Conservation (phyloP, 1,140 invertebrate species). For the Hermetia illucens region DNA sequence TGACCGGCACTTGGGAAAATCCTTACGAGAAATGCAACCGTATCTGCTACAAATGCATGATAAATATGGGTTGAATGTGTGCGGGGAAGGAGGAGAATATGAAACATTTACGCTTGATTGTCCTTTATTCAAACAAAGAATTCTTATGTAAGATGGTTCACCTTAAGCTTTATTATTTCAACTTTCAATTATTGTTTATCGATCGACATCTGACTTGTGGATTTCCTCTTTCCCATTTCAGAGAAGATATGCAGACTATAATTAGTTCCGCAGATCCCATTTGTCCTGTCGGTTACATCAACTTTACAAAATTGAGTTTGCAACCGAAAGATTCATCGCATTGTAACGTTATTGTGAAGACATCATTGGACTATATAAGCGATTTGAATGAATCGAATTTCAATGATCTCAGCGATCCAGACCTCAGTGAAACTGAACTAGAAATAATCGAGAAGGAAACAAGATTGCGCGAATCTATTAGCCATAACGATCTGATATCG, state of each 20-base stretch:
- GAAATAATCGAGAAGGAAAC: conserved; percentile 39
- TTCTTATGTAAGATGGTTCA: conserved; percentile 70
- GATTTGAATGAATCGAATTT: conserved; percentile 44
- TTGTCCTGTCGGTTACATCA: conserved; percentile 84
- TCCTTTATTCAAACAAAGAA: conserved; percentile 81
- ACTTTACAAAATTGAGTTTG: conserved; percentile 66
- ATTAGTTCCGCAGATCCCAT: conserved; percentile 82
- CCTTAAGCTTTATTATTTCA: neutral
- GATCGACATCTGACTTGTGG: neutral
- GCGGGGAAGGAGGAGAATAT: conserved; percentile 98
- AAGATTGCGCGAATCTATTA: conserved; percentile 22
- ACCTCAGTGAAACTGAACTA: conserved; percentile 40
- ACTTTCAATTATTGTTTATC: neutral
- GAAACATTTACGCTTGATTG: conserved; percentile 96
- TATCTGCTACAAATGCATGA: conserved; percentile 78
- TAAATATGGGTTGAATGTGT: conserved; percentile 93
- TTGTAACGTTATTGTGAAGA: conserved; percentile 32
- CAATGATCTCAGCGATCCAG: conserved; percentile 43
- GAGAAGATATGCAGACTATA: conserved; percentile 76
- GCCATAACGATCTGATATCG: conserved; percentile 25
- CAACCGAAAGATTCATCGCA: conserved; percentile 37
- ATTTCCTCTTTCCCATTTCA: conserved; percentile 32
- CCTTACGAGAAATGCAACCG: conserved; percentile 68
- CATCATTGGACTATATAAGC: conserved; percentile 39
- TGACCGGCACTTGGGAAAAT: conserved; percentile 73